Base-by-base conservation (phyloP, 1,140 invertebrate species). In the Schlechtendalia chinensis region DNA sequence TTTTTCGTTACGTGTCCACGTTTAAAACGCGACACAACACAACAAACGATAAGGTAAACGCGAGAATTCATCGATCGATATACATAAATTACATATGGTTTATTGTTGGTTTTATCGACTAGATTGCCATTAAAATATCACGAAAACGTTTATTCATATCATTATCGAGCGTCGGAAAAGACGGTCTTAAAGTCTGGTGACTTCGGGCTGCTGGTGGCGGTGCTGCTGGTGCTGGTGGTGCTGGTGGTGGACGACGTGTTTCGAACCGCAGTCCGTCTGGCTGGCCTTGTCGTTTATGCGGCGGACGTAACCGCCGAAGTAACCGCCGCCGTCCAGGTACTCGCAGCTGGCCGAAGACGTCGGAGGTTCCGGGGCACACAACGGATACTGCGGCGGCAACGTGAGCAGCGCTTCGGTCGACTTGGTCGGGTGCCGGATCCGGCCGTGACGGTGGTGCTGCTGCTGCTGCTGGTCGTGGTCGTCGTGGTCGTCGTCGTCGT, bases 341-440 rank as follows among this genome's bases (percentile, higher is more conserved):
- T 93, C 91, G 84, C 91, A 92, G 50, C 90, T 91, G 0, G 90
- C 82, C 82, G 89, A 89, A 0, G 88, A 89, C 24, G 56, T n/a
- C 67, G 47, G 22, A 1, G n/a, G 27, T 10, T 27, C 47, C 47
- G 69, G 3, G 83, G 92, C 90, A 0, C 91, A 90, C 0, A 90
- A 90, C 45, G 89, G 85, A 58, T 88, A 89, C 47, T 87, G 87
- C 58, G 88, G 89, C 1, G 90, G 87, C 53, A 88, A 89, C 2
- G 90, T 88, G 19, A 94, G 86, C 17, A 94, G 86, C 83, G 90
- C 93, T 84, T 94, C 93, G 0, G 92, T 93, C 3, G 92, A 94
- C 85, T 94, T 94, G 4, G 90, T 92, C 6, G 90, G 88, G 47
- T 77, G 24, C 10, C 53, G 32, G 53, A 67, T 65, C 24, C 74